Conservation (phyloP, 2,888 invertebrate species). For the Orthonychiurus folsomi region DNA sequence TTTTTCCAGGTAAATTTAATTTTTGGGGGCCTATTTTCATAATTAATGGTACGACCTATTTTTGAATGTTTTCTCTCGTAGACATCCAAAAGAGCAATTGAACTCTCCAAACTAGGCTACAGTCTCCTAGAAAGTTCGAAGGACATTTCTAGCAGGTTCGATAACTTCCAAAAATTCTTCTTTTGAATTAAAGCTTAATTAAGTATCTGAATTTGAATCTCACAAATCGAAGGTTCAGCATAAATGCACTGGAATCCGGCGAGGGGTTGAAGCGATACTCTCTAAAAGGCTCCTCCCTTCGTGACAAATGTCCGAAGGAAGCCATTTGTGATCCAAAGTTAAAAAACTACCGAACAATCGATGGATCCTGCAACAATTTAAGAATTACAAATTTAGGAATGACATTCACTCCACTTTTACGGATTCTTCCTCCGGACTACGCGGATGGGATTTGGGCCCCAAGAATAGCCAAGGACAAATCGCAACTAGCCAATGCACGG, state of each 20-base stretch:
- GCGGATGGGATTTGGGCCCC: conserved; percentile 56
- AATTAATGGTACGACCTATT: too few relatives aligned
- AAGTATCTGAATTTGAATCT: too few relatives aligned
- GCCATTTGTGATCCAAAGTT: conserved; percentile 6
- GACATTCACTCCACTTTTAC: conserved; percentile 55
- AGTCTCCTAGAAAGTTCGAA: conserved; percentile 21
- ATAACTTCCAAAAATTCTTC: conserved; percentile 1
- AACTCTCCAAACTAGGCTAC: conserved; percentile 34
- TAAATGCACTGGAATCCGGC: background rate
- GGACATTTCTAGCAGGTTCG: conserved; percentile 1
- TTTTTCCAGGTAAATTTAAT: conserved; percentile 4
- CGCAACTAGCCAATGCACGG: conserved; percentile 42
- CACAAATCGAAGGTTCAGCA: background rate
- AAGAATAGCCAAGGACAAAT: conserved; percentile 47
- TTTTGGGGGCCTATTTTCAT: background rate
- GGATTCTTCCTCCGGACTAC: conserved; percentile 59
- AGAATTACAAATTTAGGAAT: conserved; percentile 70
- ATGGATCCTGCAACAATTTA: conserved; percentile 92
- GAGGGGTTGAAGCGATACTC: conserved; percentile 9
- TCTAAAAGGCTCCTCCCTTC: conserved; percentile 1
- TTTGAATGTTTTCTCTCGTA: conserved; percentile 15
- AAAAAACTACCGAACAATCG: conserved; percentile 58
- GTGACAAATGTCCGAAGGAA: conserved; percentile 12
- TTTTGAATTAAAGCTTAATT: background rate
- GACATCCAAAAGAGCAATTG: conserved; percentile 34